Base-by-base conservation (phyloP, 2,797 vertebrate species). In the Lutjanus argentimaculatus region DNA sequence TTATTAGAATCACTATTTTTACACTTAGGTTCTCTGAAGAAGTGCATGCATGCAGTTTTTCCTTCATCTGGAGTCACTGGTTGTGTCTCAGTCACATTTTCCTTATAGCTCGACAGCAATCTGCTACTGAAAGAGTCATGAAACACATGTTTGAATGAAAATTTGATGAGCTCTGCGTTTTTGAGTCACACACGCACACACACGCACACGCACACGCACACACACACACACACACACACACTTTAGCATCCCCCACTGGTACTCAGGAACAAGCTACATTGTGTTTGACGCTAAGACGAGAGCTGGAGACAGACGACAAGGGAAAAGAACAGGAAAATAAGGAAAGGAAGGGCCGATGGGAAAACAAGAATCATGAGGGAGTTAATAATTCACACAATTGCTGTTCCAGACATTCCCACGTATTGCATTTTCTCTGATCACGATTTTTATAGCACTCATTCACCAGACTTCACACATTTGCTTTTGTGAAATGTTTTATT, bases 81-180 rank as follows among this genome's bases (percentile, higher is more conserved):
- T 72, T 63, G 21, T 75, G 9, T 57, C 17, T 6, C 45, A 12
- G 53, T 62, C 45, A 40, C 72, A 48, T 30, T 22, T 48, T 3
- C 2, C 52, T 62, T 55, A 8, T 40, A 56, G 52, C 52, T 53
- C 14, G 22, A 68, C 77, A 77, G 48, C 64, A 15, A 22, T 49
- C n/a, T 53, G 51, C 71, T 79, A 2, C 79, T 87, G 17, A 80
- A 85, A 75, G 59, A 90, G 49, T 82, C 76, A 80, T 84, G 77
- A 85, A 90, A 89, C 91, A 77, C 77, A 66, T 79, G 85, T 90
- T 64, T 72, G 72, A 43, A 83, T 92, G 73, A 91, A 92, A 88
- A 64, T 67, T 89, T 90, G 74, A 92, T 90, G 86, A 87, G 68
- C 75, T 78, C 49, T 62, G 76, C 30, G n/a, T 90, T 70, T 67